These are phyloP conservation scores for Balanococcus diminutus DNA, from an alignment of 2,888 invertebrate species.

Conservation along the genomic window DNA sequence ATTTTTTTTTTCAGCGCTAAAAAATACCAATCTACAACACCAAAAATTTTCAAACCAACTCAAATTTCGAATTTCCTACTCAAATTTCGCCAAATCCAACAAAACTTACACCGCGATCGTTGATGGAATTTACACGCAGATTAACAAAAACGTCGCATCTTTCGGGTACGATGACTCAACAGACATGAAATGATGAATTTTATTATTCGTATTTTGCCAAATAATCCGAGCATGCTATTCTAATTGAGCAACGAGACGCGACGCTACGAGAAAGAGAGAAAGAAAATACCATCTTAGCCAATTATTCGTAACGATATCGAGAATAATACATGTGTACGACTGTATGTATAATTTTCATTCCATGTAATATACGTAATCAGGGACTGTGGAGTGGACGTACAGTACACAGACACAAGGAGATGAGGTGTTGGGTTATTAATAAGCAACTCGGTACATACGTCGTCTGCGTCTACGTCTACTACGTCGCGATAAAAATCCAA, in stretches of 20 bases:
- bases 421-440: neutral
- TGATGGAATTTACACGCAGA: too few species aligned
- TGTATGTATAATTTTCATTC: neutral
- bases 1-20: too few species aligned
- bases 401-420: neutral
- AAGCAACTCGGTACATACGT: neutral
- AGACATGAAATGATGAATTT: neutral
- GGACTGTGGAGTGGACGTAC: neutral
- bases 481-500: neutral
- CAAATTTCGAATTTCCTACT: too few species aligned
- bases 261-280: neutral
- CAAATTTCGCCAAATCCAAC: too few species aligned
- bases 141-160: too few species aligned
- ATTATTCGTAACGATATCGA: neutral
- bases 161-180: neutral
- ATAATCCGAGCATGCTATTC: neutral
- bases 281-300: neutral
- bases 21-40: too few species aligned
- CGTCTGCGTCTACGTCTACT: neutral
- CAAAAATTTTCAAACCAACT: too few species aligned
- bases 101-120: too few species aligned
- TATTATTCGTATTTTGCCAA: neutral
- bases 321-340: neutral
- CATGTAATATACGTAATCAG: neutral
- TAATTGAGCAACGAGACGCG: neutral